Percentiles rank a stretch among this genome's conserved stretches.
Evolutionary conservation across 2,888 invertebrate genomes (phyloP).

Genomic region (Argyresthia albistria): DNA sequence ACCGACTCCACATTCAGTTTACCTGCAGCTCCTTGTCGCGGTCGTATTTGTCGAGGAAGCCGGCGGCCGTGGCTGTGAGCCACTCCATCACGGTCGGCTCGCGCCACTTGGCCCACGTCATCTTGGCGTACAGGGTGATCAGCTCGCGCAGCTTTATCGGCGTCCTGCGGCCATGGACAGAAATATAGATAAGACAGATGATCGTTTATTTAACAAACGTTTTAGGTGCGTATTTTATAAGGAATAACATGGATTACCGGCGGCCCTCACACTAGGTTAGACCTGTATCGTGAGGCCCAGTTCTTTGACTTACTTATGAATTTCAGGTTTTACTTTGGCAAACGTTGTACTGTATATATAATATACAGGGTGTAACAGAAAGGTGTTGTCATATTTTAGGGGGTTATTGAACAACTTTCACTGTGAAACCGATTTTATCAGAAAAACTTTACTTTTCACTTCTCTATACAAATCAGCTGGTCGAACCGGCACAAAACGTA

Average conservation of each 20-base stretch:
- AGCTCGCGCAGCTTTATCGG: slow-evolving; percentile 13
- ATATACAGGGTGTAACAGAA: too few relatives aligned
- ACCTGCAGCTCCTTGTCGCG: background rate
- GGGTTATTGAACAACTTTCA: too few relatives aligned
- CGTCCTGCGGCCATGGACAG: background rate
- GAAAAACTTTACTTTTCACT: too few relatives aligned
- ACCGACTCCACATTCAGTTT: background rate
- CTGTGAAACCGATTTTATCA: too few relatives aligned
- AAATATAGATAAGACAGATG: background rate
- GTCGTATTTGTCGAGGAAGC: slow-evolving; percentile 17
- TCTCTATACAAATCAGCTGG: too few relatives aligned
- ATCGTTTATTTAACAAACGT: background rate
- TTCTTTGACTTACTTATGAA: too few relatives aligned
- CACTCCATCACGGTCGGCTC: slow-evolving; percentile 30
- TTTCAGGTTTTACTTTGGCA: background rate
- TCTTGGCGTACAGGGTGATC: slow-evolving; percentile 25
- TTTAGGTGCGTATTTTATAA: background rate
- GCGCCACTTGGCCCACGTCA: slow-evolving; percentile 29
- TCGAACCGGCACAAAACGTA: too few relatives aligned
- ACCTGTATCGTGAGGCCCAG: too few relatives aligned
- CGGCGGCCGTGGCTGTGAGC: slow-evolving; percentile 22
- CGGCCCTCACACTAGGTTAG: too few relatives aligned
- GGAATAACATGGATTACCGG: too few relatives aligned
- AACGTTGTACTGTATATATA: background rate
- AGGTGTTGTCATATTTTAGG: too few relatives aligned